These are phyloP conservation scores for Heteractis magnifica DNA, from an alignment of 92 coral and sea anemone species.

Conservation along the genomic window DNA sequence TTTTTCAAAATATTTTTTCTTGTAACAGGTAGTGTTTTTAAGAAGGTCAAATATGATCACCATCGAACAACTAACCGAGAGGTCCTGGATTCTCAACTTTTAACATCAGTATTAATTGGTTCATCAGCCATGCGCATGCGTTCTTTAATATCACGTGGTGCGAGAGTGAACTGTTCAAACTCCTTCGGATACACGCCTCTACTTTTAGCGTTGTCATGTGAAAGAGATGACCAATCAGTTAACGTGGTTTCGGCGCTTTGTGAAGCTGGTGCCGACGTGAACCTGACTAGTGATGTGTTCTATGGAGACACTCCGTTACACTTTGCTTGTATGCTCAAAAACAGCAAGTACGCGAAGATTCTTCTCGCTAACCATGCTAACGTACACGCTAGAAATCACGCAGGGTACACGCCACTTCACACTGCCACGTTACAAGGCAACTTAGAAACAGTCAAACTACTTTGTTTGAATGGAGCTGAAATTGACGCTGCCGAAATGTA, in stretches of 20 bases:
- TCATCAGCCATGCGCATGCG: conserved; percentile 35
- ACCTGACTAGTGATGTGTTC: conserved; percentile 61
- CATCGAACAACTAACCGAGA: conserved; percentile 30
- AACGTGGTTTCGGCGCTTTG: conserved; percentile 53
- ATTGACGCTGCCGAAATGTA: conserved; percentile 66
- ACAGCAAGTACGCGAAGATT: conserved; percentile 25
- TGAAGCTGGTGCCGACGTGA: conserved; percentile 82
- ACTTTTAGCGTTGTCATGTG: conserved; percentile 50
- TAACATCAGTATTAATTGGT: conserved; percentile 51
- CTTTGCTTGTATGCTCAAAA: conserved; percentile 57
- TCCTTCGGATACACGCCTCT: conserved; percentile 66
- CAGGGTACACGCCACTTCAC: conserved; percentile 79
- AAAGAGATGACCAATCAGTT: conserved; percentile 21
- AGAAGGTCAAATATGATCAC: conserved; percentile 31
- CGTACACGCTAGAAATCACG: conserved; percentile 65
- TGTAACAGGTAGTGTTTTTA: conserved; percentile 29
- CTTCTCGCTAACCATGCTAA: conserved; percentile 55
- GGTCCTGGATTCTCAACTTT: conserved; percentile 45
- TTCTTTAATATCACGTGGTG: conserved; percentile 62
- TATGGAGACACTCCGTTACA: conserved; percentile 84
- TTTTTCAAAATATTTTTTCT: not conserved
- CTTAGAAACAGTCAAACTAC: conserved; percentile 54
- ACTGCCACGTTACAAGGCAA: conserved; percentile 66
- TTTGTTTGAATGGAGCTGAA: conserved; percentile 76
- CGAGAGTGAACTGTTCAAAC: conserved; percentile 63